Evolutionary conservation across 2,113 vertebrate genomes (phyloP).

Genomic region (Talpa occidentalis): DNA sequence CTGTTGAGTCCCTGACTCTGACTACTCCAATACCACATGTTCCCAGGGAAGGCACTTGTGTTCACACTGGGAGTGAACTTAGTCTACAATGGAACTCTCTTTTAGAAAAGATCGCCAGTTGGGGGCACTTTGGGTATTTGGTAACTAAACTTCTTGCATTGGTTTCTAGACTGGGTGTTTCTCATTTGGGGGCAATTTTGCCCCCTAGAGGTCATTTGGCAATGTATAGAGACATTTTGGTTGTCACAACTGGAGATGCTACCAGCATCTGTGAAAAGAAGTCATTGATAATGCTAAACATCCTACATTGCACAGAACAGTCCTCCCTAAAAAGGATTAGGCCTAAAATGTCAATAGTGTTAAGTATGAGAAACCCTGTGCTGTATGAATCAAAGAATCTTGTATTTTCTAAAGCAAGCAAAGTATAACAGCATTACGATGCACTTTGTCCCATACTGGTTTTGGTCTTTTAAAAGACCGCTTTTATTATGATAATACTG

Average conservation of each 20-base stretch:
- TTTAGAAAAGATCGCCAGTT: neutral
- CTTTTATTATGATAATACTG: neutral
- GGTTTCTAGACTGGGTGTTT: neutral
- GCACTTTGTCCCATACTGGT: neutral
- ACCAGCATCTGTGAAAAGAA: neutral
- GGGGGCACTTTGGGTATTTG: neutral
- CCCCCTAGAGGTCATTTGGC: neutral
- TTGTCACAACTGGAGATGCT: neutral
- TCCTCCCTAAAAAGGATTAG: neutral
- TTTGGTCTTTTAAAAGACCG: neutral
- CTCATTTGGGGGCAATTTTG: neutral
- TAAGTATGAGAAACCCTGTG: neutral
- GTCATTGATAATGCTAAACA: neutral
- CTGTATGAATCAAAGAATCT: neutral
- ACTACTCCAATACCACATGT: rapidly evolving
- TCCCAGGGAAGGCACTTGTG: neutral
- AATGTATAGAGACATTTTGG: neutral
- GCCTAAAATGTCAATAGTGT: neutral
- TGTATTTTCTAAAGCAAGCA: neutral
- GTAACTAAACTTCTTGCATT: neutral
- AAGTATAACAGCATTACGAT: neutral
- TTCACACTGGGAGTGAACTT: neutral
- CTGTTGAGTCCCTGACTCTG: no score
- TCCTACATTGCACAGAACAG: neutral
- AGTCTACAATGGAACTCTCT: neutral